These are phyloP conservation scores for Zosterops lateralis DNA, from an alignment of 2,113 vertebrate genomes.

Conservation along the genomic window DNA sequence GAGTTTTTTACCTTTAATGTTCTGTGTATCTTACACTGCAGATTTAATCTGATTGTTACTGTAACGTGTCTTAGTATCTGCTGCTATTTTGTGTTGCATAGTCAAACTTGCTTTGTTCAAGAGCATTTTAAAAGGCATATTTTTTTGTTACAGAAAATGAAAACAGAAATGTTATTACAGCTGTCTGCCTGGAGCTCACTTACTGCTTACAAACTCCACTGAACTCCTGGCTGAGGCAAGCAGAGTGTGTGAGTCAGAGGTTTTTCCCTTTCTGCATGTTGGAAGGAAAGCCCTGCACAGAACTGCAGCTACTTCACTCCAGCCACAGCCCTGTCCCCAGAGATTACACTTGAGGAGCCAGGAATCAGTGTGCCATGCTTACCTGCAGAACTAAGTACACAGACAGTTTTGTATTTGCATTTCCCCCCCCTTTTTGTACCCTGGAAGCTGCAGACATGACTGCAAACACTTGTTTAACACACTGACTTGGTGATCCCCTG, in stretches of 20 bases:
- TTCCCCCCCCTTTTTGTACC: accelerated
- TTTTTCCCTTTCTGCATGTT: not conserved
- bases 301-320: not conserved
- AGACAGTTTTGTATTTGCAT: not conserved
- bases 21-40: not conserved
- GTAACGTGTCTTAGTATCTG: not conserved
- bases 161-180: constrained; percentile 7
- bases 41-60: not conserved
- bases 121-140: not conserved
- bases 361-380: not conserved
- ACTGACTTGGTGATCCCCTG: not conserved
- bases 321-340: not conserved
- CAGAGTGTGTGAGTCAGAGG: not conserved
- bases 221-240: not conserved
- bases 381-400: not conserved
- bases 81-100: not conserved
- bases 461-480: not conserved
- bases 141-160: constrained; percentile 28
- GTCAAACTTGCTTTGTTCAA: not conserved
- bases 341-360: not conserved
- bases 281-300: not conserved
- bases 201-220: not conserved
- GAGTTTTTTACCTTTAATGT: constrained; percentile 11
- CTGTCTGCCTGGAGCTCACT: not conserved
- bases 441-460: not conserved